Conservation (phyloP, 2,888 invertebrate genomes). For the Plemyria rubiginata region DNA sequence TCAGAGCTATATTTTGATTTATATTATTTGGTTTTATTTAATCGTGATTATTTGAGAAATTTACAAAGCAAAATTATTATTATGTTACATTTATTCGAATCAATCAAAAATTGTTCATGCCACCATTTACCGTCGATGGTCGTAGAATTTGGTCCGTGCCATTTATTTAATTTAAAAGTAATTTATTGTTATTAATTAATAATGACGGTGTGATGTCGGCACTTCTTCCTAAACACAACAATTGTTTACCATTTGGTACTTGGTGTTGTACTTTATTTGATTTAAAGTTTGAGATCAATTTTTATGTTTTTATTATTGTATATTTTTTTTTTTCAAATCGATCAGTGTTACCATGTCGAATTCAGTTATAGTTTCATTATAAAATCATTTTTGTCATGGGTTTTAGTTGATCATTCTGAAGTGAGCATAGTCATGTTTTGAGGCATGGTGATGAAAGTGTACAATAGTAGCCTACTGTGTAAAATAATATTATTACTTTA, state of each 20-base stretch:
- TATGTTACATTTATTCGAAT: conserved; percentile 60
- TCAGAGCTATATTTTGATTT: conserved; percentile 69
- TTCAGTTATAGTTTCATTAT: conserved; percentile 55
- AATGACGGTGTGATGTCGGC: conserved; percentile 60
- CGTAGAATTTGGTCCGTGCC: conserved; percentile 80
- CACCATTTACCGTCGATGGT: conserved; percentile 76
- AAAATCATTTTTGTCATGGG: conserved; percentile 45
- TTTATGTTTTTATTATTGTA: conserved; percentile 51
- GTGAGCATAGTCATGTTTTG: conserved; percentile 75
- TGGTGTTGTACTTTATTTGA: conserved; percentile 75
- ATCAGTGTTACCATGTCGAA: conserved; percentile 65
- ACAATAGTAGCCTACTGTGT: conserved; percentile 80
- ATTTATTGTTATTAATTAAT: conserved; percentile 63
- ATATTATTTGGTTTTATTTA: conserved; percentile 69
- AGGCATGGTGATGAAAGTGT: conserved; percentile 68
- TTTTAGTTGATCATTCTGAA: conserved; percentile 48
- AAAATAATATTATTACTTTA: conserved; percentile 80
- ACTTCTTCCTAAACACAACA: conserved; percentile 70
- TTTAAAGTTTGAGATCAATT: conserved; percentile 65
- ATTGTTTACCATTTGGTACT: conserved; percentile 77
- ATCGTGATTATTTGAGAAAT: conserved; percentile 69
- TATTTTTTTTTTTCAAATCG: conserved; percentile 59
- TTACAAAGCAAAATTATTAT: conserved; percentile 42
- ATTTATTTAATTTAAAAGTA: conserved; percentile 82
- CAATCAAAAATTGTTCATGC: conserved; percentile 54